Base-by-base conservation (phyloP, 1,140 invertebrate genomes). In the Drosophila bipectinata region DNA sequence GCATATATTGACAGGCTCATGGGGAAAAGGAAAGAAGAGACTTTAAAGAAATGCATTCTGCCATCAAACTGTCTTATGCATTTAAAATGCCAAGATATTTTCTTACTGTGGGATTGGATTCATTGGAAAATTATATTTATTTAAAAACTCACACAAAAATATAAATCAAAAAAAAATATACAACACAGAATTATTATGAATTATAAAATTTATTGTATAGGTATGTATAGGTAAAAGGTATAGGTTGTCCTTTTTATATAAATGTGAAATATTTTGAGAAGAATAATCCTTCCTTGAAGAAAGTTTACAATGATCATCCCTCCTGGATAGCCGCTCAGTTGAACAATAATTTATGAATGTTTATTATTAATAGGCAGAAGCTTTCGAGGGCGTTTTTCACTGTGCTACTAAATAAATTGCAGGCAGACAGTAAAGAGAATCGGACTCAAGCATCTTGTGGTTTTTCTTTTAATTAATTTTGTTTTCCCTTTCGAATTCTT, bases 341-440 rank as follows among this genome's bases (percentile, higher is more conserved):
- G 3, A 54, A 18, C 45, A 57, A 71, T 58, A 47, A 69, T 45
- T 79, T 60, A 71, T 75, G 53, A n/a, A 59, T 79, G 77, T 80
- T 80, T 80, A 80, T 80, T 76, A 79, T 74, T 79, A 62, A 74
- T 34, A 71, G 44, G 57, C 55, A 75, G 34, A 53, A 64, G 53
- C 56, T 58, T 3, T 61, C 18, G 54, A 74, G 62, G 62, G 63
- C 44, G 51, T 67, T 45, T 53, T 67, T 53, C 60, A 67, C 52
- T 67, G 34, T 64, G 34, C 63, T 64, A 71, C 59, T 58, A 74
- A 72, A 72, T 72, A 72, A 71, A 71, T 71, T 72, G 28, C 30
- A 37, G 30, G 47, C 26, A 52, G 12, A 53, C 7, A 24, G 54
- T 10, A 14, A 34, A 45, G 8, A 61, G 30, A 59, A 37, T 37